These are phyloP conservation scores for Homarus gammarus DNA, from an alignment of 2,888 invertebrate species.

Conservation along the genomic window DNA sequence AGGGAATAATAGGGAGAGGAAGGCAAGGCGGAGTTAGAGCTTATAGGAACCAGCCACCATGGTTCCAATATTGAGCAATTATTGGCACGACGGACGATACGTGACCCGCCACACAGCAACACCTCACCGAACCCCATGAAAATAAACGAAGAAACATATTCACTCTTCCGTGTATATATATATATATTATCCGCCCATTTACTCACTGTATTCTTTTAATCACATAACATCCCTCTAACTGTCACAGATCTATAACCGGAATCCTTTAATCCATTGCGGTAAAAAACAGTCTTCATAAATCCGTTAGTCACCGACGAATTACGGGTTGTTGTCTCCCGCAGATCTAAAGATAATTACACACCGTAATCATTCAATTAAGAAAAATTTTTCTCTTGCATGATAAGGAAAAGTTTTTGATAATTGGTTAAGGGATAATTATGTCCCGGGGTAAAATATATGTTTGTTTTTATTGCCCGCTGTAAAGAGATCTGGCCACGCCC, in stretches of 20 bases:
- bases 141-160: too few relatives aligned
- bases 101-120: background rate
- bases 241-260: background rate
- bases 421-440: constrained; percentile 25
- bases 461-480: constrained; percentile 26
- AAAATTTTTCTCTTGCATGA: constrained; percentile 17
- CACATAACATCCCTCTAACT: background rate
- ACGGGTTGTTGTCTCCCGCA: background rate
- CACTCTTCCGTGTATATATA: too few relatives aligned
- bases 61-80: background rate
- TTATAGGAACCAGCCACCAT: background rate
- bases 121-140: background rate
- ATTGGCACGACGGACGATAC: background rate
- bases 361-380: constrained; percentile 25
- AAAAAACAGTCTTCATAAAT: constrained; percentile 13
- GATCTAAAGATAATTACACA: constrained; percentile 15
- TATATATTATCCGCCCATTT: too few relatives aligned
- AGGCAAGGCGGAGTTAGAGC: background rate
- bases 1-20: background rate
- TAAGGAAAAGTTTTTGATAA: constrained; percentile 26
- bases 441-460: constrained; percentile 10
- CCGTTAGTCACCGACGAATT: background rate
- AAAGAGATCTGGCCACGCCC: background rate
- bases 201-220: too few relatives aligned
- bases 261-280: background rate